Evolutionary conservation across 2,113 vertebrate genomes (phyloP), one percentile per base, ranked within the genome.

Genomic region (Salminus brasiliensis): DNA sequence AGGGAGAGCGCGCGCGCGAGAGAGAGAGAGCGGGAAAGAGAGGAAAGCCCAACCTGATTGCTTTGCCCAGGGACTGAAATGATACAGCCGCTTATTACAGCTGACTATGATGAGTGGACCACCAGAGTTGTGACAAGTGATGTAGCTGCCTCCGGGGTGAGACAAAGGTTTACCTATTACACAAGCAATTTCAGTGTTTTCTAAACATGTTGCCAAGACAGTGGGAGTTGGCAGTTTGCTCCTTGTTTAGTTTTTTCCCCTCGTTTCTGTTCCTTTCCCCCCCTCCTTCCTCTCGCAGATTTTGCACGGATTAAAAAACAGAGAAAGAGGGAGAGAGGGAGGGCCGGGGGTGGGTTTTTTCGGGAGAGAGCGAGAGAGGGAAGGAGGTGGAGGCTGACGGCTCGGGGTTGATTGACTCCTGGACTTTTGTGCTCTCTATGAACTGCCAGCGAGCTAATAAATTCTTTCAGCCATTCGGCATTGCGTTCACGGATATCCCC

Each of bases 111-210:
- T 87, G 95, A 92, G 88, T 88, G 92, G 97, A 98, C 98, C 97
- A 98, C 97, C 98, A 94, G 90, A 87, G 94, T 95, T 91, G 96
- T 94, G 95, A 96, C 95, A 97, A 95, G 90, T 94, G 93, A 96
- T 94, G 93, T 91, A 92, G 90, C 91, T 94, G 94, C 95, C 96
- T 94, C 92, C 86, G 83, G 95, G 95, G 93, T 95, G 93, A 97
- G 95, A 95, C 94, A 96, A 96, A 95, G 95, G 94, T 96, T 97
- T 97, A 97, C 94, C 95, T 96, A 97, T 97, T 96, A 96, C 94
- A 97, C 95, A 97, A 97, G 95, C 94, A 96, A 97, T 96, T 97
- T 95, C 90, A 96, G 94, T 96, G 95, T 96, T 97, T 97, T 98
- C 94, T 96, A 97, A 98, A 97, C 95, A 96, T 93, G 94, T 95